Evolutionary conservation across 2,797 vertebrate genomes (phyloP).

Genomic region (Decapterus maruadsi): DNA sequence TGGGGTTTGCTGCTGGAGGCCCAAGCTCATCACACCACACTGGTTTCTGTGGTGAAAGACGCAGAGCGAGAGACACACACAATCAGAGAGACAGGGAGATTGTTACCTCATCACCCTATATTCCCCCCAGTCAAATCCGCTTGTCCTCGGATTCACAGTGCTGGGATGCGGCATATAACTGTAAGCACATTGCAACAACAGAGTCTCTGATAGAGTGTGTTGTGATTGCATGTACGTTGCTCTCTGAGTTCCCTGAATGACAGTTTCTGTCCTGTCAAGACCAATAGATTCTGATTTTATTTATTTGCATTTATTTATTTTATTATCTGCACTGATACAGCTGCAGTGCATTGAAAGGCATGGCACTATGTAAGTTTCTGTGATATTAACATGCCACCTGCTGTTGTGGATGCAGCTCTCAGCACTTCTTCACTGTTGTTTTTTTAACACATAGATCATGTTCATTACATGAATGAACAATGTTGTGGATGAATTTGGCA

Average conservation of each 20-base stretch:
- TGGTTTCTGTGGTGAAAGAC: slow-evolving; percentile 46
- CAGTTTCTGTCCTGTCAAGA: slow-evolving; percentile 16
- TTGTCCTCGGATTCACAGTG: slow-evolving; percentile 37
- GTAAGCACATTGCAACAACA: slow-evolving; percentile 28
- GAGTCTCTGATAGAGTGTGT: slow-evolving; percentile 22
- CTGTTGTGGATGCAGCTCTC: slow-evolving; percentile 20
- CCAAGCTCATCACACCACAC: slow-evolving; percentile 63
- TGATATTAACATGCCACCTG: slow-evolving; percentile 47
- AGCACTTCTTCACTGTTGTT: slow-evolving; percentile 46
- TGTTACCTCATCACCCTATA: slow-evolving; percentile 52
- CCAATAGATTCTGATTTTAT: slow-evolving; percentile 7
- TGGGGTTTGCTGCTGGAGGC: slow-evolving; percentile 71
- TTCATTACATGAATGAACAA: slow-evolving; percentile 19
- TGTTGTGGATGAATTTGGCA: slow-evolving; percentile 22
- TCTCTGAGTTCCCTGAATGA: slow-evolving; percentile 42
- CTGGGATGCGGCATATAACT: slow-evolving; percentile 34
- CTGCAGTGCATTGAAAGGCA: slow-evolving; percentile 56
- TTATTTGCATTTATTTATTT: background rate
- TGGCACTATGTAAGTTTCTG: slow-evolving; percentile 42
- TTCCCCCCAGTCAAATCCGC: slow-evolving; percentile 43
- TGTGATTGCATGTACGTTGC: background rate
- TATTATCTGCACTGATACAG: slow-evolving; percentile 26
- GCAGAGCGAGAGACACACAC: slow-evolving; percentile 12
- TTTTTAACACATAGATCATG: slow-evolving; percentile 25
- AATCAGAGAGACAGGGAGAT: slow-evolving; percentile 17